Conservation (phyloP, 2,797 vertebrate genomes). For the Lacerta bilineata region DNA sequence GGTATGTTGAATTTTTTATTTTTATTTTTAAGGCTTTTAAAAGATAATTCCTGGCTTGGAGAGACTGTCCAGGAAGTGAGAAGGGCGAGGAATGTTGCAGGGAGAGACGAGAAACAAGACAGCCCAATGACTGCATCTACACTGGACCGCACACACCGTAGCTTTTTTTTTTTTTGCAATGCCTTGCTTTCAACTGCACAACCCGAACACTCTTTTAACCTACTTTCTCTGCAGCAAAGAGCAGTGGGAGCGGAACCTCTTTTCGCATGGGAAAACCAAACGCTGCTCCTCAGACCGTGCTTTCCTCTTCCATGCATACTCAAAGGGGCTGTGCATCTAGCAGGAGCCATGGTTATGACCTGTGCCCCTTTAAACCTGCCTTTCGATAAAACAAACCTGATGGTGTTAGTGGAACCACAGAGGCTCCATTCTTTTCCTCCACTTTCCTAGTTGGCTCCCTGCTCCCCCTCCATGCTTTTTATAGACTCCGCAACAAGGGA, state of each 20-base stretch:
- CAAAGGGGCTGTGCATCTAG: not conserved
- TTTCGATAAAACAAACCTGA: not conserved
- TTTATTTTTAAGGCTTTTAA: too few species aligned
- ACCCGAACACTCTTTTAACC: constrained; percentile 32
- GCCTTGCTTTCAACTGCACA: constrained; percentile 9
- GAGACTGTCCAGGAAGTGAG: too few species aligned
- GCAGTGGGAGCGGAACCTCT: not conserved
- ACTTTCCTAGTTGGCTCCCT: not conserved
- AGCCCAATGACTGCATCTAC: not conserved
- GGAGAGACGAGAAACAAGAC: not conserved
- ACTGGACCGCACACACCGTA: too few species aligned
- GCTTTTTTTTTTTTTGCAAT: not conserved
- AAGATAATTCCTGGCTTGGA: too few species aligned
- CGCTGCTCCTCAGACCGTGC: not conserved
- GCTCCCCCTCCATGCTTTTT: not conserved
- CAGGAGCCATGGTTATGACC: not conserved
- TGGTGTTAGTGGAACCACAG: not conserved
- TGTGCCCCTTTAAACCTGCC: not conserved
- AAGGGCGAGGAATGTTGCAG: not conserved
- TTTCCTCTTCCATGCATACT: not conserved
- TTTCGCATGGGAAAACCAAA: constrained; percentile 32
- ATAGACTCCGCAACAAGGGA: constrained; percentile 16
- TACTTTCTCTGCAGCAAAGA: constrained; percentile 31
- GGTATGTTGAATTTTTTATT: too few species aligned
- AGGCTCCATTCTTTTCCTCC: not conserved